A percentile compares a stretch with the other conserved stretches of the same genome.
Conservation (phyloP, 2,888 invertebrate genomes). For the Carabus problematicus region DNA sequence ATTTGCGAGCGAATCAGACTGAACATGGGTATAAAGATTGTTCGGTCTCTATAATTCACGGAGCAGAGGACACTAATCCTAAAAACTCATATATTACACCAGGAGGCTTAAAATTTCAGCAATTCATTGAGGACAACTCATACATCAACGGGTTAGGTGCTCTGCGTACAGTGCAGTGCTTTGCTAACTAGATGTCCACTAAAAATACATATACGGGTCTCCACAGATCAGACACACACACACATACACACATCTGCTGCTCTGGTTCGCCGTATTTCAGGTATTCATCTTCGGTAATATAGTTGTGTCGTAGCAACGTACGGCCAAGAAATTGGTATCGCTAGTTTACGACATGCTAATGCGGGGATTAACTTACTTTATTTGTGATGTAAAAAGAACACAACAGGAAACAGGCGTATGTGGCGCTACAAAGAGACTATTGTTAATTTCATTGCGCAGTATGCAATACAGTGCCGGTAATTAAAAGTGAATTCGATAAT, state of each 20-base stretch:
- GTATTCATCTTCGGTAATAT: slow-evolving; percentile 33
- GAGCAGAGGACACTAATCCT: slow-evolving; percentile 51
- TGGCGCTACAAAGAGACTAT: too few relatives aligned
- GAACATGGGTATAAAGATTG: neutral
- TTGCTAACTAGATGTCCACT: slow-evolving; percentile 32
- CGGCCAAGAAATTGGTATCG: slow-evolving; percentile 30
- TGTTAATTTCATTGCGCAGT: too few relatives aligned
- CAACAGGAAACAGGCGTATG: too few relatives aligned
- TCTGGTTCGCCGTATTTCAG: slow-evolving; percentile 30
- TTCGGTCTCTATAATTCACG: slow-evolving; percentile 10
- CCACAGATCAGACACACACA: slow-evolving; percentile 24
- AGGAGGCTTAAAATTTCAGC: slow-evolving; percentile 54
- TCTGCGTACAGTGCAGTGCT: slow-evolving; percentile 9
- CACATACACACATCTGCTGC: slow-evolving; percentile 13
- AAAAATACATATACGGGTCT: neutral
- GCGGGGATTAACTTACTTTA: slow-evolving; percentile 21
- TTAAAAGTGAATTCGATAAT: too few relatives aligned
- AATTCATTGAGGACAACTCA: slow-evolving; percentile 32
- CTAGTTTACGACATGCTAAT: slow-evolving; percentile 31
- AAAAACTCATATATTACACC: slow-evolving; percentile 51
- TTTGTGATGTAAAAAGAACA: too few relatives aligned
- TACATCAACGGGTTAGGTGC: slow-evolving; percentile 10
- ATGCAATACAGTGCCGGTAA: too few relatives aligned
- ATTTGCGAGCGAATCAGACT: slow-evolving; percentile 18
- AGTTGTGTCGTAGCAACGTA: slow-evolving; percentile 21